These are phyloP conservation scores for Parnassius apollo DNA, from an alignment of 2,888 invertebrate species.

Conservation along the genomic window DNA sequence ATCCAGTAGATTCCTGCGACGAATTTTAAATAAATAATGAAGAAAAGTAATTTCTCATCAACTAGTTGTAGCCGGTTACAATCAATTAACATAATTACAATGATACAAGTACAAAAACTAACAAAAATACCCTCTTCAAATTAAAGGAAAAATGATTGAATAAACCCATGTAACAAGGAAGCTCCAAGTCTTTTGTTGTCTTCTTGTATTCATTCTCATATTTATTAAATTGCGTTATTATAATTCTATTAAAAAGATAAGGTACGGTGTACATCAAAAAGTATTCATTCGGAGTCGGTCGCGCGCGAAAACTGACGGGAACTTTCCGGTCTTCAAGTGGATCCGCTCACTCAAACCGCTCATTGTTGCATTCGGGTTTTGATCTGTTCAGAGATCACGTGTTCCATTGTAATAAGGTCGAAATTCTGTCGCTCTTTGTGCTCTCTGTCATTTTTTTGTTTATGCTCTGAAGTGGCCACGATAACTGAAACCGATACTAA, in stretches of 20 bases:
- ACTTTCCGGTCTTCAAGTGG: slow-evolving; percentile 77
- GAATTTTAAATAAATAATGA: background rate
- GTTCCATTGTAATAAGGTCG: slow-evolving; percentile 23
- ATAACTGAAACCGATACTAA: slow-evolving; percentile 25
- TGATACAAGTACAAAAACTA: slow-evolving; percentile 28
- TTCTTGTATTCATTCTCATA: slow-evolving; percentile 43
- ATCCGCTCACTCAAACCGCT: slow-evolving; percentile 40
- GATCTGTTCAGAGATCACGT: slow-evolving; percentile 25
- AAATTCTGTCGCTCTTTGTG: background rate
- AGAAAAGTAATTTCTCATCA: no score
- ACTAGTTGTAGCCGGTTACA: background rate
- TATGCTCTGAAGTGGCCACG: slow-evolving; percentile 21
- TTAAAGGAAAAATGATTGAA: slow-evolving; percentile 36
- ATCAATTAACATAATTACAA: slow-evolving; percentile 30
- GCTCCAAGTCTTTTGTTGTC: slow-evolving; percentile 42
- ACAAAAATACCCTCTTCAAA: slow-evolving; percentile 39
- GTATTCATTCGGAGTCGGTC: slow-evolving; percentile 55
- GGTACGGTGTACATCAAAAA: slow-evolving; percentile 48
- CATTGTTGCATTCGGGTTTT: slow-evolving; percentile 27
- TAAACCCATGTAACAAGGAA: slow-evolving; percentile 40
- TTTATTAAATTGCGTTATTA: slow-evolving; percentile 56
- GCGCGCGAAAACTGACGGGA: slow-evolving; percentile 68
- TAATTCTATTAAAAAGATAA: slow-evolving; percentile 76
- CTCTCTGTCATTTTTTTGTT: slow-evolving; percentile 15
- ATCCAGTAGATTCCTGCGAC: no score